Conservation (phyloP, 2,113 vertebrate species). For the Alligator mississippiensis region DNA sequence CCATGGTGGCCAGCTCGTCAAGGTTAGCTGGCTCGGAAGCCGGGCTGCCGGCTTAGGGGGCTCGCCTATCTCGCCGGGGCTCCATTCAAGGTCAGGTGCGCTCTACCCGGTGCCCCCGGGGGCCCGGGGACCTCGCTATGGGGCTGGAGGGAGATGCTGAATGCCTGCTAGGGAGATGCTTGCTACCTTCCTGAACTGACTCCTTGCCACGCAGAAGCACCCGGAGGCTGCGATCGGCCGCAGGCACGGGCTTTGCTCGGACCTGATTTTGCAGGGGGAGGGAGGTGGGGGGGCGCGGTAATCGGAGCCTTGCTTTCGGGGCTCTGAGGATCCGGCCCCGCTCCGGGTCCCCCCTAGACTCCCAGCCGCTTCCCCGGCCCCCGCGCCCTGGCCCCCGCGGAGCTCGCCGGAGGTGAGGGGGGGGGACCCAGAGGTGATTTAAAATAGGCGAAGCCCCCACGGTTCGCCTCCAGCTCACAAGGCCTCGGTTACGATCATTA, state of each 20-base stretch:
- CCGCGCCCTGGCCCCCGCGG: neutral
- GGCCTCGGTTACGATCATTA: slow-evolving; percentile 98
- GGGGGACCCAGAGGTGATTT: too few species aligned
- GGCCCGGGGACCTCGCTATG: too few species aligned
- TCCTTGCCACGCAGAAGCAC: too few species aligned
- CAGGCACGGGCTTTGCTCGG: too few species aligned
- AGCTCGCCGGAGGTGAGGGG: too few species aligned
- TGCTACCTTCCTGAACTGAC: too few species aligned
- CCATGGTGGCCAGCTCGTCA: slow-evolving; percentile 61
- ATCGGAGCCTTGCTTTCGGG: neutral
- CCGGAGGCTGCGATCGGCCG: too few species aligned
- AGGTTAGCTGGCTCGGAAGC: slow-evolving; percentile 51
- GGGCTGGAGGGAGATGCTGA: neutral
- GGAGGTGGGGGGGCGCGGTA: neutral
- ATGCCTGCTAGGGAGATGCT: too few species aligned
- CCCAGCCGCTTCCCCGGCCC: neutral
- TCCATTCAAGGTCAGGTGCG: slow-evolving; percentile 85
- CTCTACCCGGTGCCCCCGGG: neutral
- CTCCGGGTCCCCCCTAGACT: neutral
- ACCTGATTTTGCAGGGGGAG: too few species aligned
- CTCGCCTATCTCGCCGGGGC: slow-evolving; percentile 46
- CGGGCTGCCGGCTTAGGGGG: slow-evolving; percentile 51
- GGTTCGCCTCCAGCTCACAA: slow-evolving; percentile 78
- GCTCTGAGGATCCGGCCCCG: neutral
- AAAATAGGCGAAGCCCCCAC: neutral